Conservation (phyloP, 2,113 vertebrate genomes). For the Otolemur garnettii region DNA sequence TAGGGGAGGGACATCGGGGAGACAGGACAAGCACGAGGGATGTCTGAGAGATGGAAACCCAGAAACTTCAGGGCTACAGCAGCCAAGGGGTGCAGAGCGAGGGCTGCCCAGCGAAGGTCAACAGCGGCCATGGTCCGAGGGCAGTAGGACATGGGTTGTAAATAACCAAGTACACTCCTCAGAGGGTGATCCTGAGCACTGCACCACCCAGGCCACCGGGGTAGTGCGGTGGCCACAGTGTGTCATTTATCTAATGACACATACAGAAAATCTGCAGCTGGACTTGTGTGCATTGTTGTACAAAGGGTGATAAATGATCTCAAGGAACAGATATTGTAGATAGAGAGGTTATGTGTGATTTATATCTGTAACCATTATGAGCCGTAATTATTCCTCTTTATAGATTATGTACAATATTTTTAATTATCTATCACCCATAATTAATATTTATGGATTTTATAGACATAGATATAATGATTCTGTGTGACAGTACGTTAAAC, state of each 20-base stretch:
- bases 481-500: neutral
- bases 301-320: neutral
- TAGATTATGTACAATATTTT: neutral
- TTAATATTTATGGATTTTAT: neutral
- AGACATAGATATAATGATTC: neutral
- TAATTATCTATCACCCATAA: neutral
- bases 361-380: neutral
- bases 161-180: too few species aligned
- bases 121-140: neutral
- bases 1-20: too few species aligned
- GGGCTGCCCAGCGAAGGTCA: neutral
- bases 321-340: neutral
- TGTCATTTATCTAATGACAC: neutral
- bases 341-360: neutral
- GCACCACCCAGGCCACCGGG: too few species aligned
- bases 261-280: neutral
- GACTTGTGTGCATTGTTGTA: too few species aligned
- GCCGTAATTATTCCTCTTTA: neutral
- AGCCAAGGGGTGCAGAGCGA: rapidly evolving
- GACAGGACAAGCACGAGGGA: neutral
- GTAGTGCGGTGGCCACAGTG: neutral
- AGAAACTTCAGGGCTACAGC: neutral
- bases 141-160: neutral
- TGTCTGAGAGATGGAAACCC: neutral
- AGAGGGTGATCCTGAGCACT: neutral